Conservation (phyloP, 1,140 invertebrate species). For the Littorina saxatilis region DNA sequence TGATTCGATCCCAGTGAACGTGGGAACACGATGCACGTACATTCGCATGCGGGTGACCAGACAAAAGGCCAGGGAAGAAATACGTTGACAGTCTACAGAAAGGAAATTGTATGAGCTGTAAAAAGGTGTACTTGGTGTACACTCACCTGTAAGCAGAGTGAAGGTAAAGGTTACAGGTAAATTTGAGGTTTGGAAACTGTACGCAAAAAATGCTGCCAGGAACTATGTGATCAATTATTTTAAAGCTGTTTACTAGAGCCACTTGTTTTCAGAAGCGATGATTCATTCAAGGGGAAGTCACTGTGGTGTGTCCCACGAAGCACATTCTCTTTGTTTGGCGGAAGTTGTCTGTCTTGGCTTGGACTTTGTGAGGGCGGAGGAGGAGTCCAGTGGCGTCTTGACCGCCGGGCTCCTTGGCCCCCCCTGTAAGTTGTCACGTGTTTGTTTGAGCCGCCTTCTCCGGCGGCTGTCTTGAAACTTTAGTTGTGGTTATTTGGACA, state of each 20-base stretch:
- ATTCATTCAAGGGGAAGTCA: not conserved
- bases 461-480: constrained; percentile 14
- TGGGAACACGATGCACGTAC: too few species aligned
- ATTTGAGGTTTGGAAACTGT: not conserved
- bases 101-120: too few species aligned
- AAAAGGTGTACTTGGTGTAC: not conserved
- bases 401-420: not conserved
- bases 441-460: constrained; percentile 27
- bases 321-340: constrained; percentile 40
- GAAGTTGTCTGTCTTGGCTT: constrained; percentile 29
- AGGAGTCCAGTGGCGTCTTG: not conserved
- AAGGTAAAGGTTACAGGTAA: not conserved
- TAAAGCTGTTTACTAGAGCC: too few species aligned
- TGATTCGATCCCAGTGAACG: too few species aligned
- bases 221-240: not conserved
- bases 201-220: not conserved
- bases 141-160: too few species aligned
- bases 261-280: not conserved
- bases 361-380: not conserved
- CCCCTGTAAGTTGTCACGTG: constrained; percentile 12
- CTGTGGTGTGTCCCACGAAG: constrained; percentile 16
- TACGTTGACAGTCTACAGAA: too few species aligned
- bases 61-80: too few species aligned
- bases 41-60: too few species aligned
- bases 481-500: constrained; percentile 1